A percentile compares a stretch with the other conserved stretches of the same genome.
Conservation (phyloP, 1,140 invertebrate genomes). For the Caenorhabditis tropicalis region DNA sequence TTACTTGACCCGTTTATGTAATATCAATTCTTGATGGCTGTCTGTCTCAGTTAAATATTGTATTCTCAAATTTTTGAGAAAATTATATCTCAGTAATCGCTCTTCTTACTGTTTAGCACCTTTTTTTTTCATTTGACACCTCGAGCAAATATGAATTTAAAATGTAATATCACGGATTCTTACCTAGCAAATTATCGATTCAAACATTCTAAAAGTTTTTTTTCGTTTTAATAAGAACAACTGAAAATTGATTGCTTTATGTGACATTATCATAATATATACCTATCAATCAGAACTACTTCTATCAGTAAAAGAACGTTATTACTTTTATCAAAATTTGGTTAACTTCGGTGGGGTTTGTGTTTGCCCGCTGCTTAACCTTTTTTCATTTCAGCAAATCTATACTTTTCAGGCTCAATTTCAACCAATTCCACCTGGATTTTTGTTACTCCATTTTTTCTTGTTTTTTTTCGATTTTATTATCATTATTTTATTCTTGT, state of each 20-base stretch:
- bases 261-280: neutral
- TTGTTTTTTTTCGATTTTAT: neutral
- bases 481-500: neutral
- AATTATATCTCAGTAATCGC: no score
- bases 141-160: neutral
- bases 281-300: neutral
- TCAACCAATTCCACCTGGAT: neutral
- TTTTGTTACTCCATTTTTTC: neutral
- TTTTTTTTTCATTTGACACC: neutral
- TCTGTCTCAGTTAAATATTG: no score
- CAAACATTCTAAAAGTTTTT: no score
- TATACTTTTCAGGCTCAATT: conserved; percentile 15
- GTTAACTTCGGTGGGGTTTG: no score
- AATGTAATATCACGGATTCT: neutral
- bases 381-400: neutral
- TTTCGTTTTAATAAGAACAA: no score
- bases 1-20: no score
- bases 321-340: neutral
- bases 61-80: no score
- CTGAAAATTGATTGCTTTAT: neutral
- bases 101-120: no score
- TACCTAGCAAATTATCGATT: no score
- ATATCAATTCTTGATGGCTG: no score
- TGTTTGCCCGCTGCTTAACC: neutral
- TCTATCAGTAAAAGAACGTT: conserved; percentile 1